Evolutionary conservation across 2,888 invertebrate genomes (phyloP).

Genomic region (Chironomus tentans): DNA sequence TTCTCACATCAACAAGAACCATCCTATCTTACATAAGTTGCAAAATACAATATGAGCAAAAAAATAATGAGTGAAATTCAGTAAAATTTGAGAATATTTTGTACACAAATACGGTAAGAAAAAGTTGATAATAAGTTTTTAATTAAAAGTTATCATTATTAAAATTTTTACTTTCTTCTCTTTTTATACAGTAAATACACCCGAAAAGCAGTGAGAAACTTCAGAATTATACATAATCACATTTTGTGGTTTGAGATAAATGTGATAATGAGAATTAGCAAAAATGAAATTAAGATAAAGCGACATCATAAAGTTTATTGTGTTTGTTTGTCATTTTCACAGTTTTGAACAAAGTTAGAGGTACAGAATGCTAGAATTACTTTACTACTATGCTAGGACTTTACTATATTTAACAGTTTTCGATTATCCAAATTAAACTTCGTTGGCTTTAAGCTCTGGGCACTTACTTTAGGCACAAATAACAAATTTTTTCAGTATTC

Average conservation of each 20-base stretch:
- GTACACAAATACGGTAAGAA: too few relatives aligned
- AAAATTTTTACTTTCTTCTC: background rate
- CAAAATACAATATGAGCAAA: too few relatives aligned
- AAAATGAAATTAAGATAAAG: conserved; percentile 18
- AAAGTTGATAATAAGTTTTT: background rate
- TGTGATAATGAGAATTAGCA: conserved; percentile 16
- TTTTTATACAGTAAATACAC: background rate
- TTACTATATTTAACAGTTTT: too few relatives aligned
- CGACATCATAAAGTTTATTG: conserved; percentile 2
- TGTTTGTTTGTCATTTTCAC: conserved; percentile 3
- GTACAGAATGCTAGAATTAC: background rate
- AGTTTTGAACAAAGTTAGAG: background rate
- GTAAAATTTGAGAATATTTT: too few relatives aligned
- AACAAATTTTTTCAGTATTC: too few relatives aligned
- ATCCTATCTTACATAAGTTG: too few relatives aligned
- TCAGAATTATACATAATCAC: conserved; percentile 3
- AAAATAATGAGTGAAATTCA: too few relatives aligned
- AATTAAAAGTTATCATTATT: background rate
- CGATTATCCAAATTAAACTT: too few relatives aligned
- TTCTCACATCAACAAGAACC: too few relatives aligned
- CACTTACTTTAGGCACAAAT: too few relatives aligned
- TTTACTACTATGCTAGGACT: too few relatives aligned
- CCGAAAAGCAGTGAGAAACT: background rate
- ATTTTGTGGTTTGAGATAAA: conserved; percentile 1
- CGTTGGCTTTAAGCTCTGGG: too few relatives aligned